Evolutionary conservation across 2,113 vertebrate genomes (phyloP), one percentile per base, ranked within the genome.

Genomic region (Agapornis roseicollis): DNA sequence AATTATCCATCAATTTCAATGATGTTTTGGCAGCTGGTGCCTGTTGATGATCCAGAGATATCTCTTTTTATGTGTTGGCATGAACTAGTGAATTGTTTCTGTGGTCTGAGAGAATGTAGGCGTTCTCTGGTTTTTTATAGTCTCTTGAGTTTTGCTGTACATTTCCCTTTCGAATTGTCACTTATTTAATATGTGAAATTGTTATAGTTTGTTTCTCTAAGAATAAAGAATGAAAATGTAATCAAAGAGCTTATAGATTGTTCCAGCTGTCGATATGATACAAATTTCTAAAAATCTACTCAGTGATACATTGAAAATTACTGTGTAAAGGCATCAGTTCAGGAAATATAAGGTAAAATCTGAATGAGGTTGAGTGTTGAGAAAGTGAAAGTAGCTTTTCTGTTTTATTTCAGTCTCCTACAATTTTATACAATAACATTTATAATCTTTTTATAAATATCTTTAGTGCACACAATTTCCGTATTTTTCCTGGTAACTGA

Each of bases 321-420:
- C 29, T 56, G 7, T 41, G 31, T 70, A 73, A 82, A 60, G 60
- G 13, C 17, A 77, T 89, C 44, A n/a, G 28, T 87, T 94, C 42
- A 31, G 46, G 39, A 89, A 81, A 73, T 11, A 72, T 84, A 27
- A 35, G 29, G 49, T 55, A n/a, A 93, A 70, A 47, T 76, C 13
- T 29, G n/a, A 89, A 63, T 50, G 58, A 61, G 60, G 13, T 28
- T 87, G 28, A 46, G 5, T 66, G 24, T 63, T 5, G 9, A 80
- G 33, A 73, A 94, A 95, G 13, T 61, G 11, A 41, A 28, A 35
- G 44, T 31, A 46, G 23, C 27, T 93, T 42, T 90, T 49, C 35
- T 71, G 17, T 33, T 89, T 93, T 93, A 63, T 88, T 87, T 93
- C 65, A 81, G 5, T 52, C 90, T 96, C 53, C 42, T 92, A 39